These are phyloP conservation scores for Papilio polyxenes DNA, from an alignment of 1,140 invertebrate species.

Conservation along the genomic window DNA sequence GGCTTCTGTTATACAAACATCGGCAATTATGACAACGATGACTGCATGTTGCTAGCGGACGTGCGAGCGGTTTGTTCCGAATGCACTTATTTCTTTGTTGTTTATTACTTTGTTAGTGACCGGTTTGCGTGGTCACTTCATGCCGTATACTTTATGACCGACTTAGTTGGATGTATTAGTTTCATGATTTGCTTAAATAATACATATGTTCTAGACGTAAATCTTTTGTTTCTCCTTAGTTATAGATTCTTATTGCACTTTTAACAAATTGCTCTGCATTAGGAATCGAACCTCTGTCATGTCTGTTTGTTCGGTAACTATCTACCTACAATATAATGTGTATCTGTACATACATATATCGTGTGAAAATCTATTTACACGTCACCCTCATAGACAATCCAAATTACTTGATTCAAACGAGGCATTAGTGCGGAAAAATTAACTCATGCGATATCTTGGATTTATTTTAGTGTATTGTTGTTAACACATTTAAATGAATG, in stretches of 20 bases:
- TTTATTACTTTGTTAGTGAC: constrained; percentile 33
- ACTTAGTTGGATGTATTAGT: not conserved
- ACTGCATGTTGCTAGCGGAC: constrained; percentile 46
- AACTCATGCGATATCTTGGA: constrained; percentile 73
- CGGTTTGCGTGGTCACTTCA: not conserved
- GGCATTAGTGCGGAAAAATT: constrained; percentile 75
- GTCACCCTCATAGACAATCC: constrained; percentile 60
- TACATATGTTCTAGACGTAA: not conserved
- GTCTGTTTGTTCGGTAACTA: not conserved
- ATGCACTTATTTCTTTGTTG: constrained; percentile 46
- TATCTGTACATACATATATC: constrained; percentile 41
- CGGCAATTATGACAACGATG: constrained; percentile 62
- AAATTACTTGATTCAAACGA: constrained; percentile 61
- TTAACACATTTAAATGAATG: not conserved
- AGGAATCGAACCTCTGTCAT: not conserved
- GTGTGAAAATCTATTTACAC: constrained; percentile 66
- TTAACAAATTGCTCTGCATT: not conserved
- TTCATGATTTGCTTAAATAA: not conserved
- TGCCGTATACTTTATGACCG: constrained; percentile 17
- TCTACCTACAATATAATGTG: not conserved
- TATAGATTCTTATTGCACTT: not conserved
- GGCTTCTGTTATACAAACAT: constrained; percentile 73
- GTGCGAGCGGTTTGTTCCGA: constrained; percentile 35
- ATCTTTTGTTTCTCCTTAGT: not conserved
- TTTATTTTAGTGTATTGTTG: constrained; percentile 56